These are phyloP conservation scores for Diaphora mendica DNA, from an alignment of 2,888 invertebrate species.

Conservation along the genomic window DNA sequence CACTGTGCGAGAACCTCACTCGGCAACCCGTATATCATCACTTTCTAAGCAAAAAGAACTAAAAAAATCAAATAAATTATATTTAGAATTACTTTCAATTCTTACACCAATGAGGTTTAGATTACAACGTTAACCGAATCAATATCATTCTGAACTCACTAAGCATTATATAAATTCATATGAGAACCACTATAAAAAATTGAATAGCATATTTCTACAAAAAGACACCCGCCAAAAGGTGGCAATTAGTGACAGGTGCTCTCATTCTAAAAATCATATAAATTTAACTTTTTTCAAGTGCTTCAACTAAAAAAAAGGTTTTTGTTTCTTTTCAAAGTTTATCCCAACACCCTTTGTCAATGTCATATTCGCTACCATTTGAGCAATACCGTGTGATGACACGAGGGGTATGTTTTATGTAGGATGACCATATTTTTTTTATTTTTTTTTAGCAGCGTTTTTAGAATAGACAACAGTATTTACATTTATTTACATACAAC, in stretches of 20 bases:
- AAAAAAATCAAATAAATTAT: background rate
- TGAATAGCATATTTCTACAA: constrained; percentile 53
- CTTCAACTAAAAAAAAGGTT: constrained; percentile 56
- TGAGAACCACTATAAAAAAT: constrained; percentile 21
- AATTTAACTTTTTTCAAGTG: constrained; percentile 71
- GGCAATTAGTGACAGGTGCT: constrained; percentile 86
- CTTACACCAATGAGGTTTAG: background rate
- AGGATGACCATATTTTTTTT: constrained; percentile 29
- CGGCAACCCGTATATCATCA: no score
- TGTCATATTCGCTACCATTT: constrained; percentile 81
- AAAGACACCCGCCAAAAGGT: constrained; percentile 82
- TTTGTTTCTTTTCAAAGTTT: constrained; percentile 73
- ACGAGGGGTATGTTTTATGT: constrained; percentile 67
- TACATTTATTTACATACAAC: no score
- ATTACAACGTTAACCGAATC: background rate
- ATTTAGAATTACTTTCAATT: background rate
- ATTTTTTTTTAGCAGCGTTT: background rate
- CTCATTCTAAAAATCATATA: constrained; percentile 73
- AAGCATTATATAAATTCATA: constrained; percentile 31
- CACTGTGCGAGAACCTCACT: no score
- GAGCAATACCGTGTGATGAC: constrained; percentile 78
- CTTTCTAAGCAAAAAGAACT: no score
- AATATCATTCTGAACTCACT: constrained; percentile 27
- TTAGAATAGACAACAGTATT: background rate
- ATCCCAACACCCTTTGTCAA: constrained; percentile 82